Percentiles rank a stretch among this genome's conserved stretches.
Conservation (phyloP, 2,888 invertebrate species). For the Microctonus aethiopoides region DNA sequence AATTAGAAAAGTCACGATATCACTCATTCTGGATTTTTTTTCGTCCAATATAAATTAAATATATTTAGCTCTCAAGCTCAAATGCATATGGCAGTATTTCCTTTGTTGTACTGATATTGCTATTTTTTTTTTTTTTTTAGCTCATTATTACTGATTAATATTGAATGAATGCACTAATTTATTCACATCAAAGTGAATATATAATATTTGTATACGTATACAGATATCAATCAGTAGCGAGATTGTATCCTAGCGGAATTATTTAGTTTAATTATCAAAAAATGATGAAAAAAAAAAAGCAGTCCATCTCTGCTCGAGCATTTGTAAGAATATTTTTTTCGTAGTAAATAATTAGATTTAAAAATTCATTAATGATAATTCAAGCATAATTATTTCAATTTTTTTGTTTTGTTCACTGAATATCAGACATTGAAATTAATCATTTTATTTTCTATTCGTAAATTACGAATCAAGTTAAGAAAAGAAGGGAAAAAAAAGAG, state of each 20-base stretch:
- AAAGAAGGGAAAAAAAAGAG: neutral
- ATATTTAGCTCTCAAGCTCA: neutral
- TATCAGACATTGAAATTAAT: neutral
- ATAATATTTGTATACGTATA: slow-evolving; percentile 2
- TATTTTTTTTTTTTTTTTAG: slow-evolving; percentile 25
- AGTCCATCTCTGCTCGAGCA: slow-evolving; percentile 40
- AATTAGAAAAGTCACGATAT: neutral
- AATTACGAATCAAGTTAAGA: neutral
- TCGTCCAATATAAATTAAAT: neutral
- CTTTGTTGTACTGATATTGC: slow-evolving; percentile 27
- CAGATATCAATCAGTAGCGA: slow-evolving; percentile 7
- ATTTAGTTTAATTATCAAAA: slow-evolving; percentile 30
- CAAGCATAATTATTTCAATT: neutral
- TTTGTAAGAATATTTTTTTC: slow-evolving; percentile 37
- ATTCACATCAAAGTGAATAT: neutral
- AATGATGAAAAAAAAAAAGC: slow-evolving; percentile 31
- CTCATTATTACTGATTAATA: slow-evolving; percentile 29
- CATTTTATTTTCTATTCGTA: neutral
- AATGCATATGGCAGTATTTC: slow-evolving; percentile 30
- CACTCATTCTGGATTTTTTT: slow-evolving; percentile 8
- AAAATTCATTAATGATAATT: neutral
- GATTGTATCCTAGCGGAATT: slow-evolving; percentile 33
- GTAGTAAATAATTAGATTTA: slow-evolving; percentile 29
- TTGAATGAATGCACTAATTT: slow-evolving; percentile 30
- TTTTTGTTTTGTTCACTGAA: neutral